phyloP scores from a whole-genome alignment of 2,888 invertebrate genomes.

The Ichneumon xanthorius region DNA sequence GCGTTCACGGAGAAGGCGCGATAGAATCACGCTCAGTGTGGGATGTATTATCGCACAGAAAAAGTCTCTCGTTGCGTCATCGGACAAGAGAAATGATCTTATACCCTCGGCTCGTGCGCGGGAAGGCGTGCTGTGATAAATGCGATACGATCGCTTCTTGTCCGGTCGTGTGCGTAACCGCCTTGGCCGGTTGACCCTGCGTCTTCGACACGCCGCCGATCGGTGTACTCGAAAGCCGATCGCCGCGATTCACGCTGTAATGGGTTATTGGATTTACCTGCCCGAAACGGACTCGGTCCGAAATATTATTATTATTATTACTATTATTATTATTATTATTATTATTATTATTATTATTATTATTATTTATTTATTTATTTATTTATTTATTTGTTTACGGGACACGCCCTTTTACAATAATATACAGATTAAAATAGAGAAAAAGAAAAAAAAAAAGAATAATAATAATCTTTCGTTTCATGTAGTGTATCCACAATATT shows the following conservation, averaged over 20 bases:
- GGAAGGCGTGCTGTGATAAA: constrained; percentile 39
- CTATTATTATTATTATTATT: too few species aligned
- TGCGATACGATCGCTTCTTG: constrained; percentile 34
- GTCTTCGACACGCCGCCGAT: constrained; percentile 46
- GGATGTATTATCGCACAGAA: constrained; percentile 4
- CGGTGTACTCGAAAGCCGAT: constrained; percentile 48
- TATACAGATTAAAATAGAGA: too few species aligned
- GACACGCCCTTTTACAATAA: too few species aligned
- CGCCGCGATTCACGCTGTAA: constrained; percentile 25
- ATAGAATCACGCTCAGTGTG: not conserved
- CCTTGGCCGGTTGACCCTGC: constrained; percentile 65
- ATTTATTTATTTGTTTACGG: too few species aligned
- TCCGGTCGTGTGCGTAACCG: constrained; percentile 33
- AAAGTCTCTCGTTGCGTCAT: constrained; percentile 18
- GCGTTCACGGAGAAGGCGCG: constrained; percentile 1
- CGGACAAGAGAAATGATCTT: constrained; percentile 29
- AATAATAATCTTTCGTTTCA: too few species aligned
- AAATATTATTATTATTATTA: too few species aligned
- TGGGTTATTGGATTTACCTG: not conserved
- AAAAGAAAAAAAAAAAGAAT: too few species aligned
- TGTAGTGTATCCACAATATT: too few species aligned
- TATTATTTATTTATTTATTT: too few species aligned
- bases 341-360: too few species aligned
- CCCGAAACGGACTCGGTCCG: not conserved
- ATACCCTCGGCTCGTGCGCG: constrained; percentile 9